These are phyloP conservation scores for Archivesica marissinica DNA, from an alignment of 1,140 invertebrate genomes.

Conservation along the genomic window DNA sequence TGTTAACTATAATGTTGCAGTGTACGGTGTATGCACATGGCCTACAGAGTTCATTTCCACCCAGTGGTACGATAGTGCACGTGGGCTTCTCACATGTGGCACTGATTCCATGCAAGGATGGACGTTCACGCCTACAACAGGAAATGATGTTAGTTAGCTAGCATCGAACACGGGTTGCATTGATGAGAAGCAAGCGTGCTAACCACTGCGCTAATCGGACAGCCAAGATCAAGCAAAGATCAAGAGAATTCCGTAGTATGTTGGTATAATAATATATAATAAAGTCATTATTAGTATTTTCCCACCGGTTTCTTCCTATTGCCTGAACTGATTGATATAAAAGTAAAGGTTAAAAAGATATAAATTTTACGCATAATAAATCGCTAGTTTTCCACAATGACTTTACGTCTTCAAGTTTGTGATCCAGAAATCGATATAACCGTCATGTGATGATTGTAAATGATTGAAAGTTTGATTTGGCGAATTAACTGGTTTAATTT, in stretches of 20 bases:
- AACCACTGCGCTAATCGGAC: too few relatives aligned
- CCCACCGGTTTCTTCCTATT: too few relatives aligned
- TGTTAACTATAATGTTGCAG: too few relatives aligned
- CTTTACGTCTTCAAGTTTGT: not conserved
- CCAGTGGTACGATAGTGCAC: not conserved
- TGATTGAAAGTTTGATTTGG: not conserved
- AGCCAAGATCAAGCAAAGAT: too few relatives aligned
- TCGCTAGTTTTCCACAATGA: not conserved
- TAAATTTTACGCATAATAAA: constrained; percentile 2
- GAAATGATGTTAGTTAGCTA: too few relatives aligned
- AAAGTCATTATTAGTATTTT: too few relatives aligned
- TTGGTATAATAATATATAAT: too few relatives aligned
- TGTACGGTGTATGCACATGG: not conserved
- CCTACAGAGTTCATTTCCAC: not conserved
- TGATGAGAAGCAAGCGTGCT: too few relatives aligned
- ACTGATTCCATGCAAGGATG: not conserved
- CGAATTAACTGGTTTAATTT: constrained; percentile 26
- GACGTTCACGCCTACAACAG: too few relatives aligned
- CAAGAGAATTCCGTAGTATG: too few relatives aligned
- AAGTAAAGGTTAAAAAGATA: not conserved
- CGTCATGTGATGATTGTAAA: not conserved
- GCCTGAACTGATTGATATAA: not conserved
- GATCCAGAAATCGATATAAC: constrained; percentile 1
- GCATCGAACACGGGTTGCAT: too few relatives aligned
- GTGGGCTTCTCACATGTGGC: not conserved